These are phyloP conservation scores for Apistogramma diplotaenia DNA, from an alignment of 2,113 vertebrate species.

Conservation along the genomic window DNA sequence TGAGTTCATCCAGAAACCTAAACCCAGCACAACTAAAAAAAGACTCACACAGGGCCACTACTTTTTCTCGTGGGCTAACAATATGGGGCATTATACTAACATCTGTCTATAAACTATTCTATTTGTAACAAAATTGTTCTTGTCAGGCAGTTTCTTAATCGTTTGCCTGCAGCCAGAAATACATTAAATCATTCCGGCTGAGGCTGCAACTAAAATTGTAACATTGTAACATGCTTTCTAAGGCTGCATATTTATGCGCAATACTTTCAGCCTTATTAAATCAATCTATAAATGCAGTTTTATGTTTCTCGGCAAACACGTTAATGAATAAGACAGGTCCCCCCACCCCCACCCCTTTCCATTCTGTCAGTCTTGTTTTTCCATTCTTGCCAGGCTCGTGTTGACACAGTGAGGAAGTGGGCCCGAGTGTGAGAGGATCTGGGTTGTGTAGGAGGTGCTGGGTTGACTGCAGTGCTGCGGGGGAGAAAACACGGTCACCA, in stretches of 20 bases:
- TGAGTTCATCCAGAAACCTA: neutral
- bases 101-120: neutral
- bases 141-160: neutral
- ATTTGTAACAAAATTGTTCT: neutral
- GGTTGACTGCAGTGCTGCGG: conserved; percentile 62
- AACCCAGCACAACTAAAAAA: neutral
- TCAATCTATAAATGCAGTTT: conserved; percentile 20
- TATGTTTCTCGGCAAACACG: neutral
- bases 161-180: neutral
- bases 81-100: neutral
- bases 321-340: conserved; percentile 41
- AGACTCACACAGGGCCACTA: neutral
- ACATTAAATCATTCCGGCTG: neutral
- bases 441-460: conserved; percentile 71
- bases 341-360: conserved; percentile 11
- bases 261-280: neutral
- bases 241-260: neutral
- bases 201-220: neutral
- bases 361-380: conserved; percentile 24
- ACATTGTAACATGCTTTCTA: neutral
- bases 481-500: conserved; percentile 56
- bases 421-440: conserved; percentile 64
- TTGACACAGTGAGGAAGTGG: conserved; percentile 46
- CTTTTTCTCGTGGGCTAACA: neutral
- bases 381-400: conserved; percentile 26